Evolutionary conservation across 2,888 invertebrate species (phyloP), one percentile per base, ranked within the genome.

Genomic region (Polyploca ridens): DNA sequence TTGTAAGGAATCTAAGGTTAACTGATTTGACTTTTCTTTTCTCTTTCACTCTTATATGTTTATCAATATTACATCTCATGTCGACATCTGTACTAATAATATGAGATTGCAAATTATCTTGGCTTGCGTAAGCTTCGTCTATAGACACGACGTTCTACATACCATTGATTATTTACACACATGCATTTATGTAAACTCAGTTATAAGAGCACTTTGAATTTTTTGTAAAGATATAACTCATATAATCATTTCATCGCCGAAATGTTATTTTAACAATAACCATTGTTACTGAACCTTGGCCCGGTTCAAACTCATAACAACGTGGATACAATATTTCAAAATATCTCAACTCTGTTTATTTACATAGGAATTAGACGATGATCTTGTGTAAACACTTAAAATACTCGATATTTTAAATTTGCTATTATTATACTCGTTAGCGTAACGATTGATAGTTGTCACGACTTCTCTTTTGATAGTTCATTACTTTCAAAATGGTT

Each of bases 231-330:
- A 62, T 63, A 66, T 67, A 67, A 64, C 64, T 16, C 59, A 35
- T 38, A 38, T 38, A 16, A 60, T 70, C 79, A 78, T 85, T 81
- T 82, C 78, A 82, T 81, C 78, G 83, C 73, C 77, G 73, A 84
- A 87, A 83, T 86, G 84, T 84, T 86, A 80, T 82, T 79, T 78
- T 83, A 87, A 90, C 86, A 85, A 82, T 84, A 82, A 78, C 84
- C 83, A 88, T 89, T 90, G 87, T 89, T 85, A 76, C 75, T 75
- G 71, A 86, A 75, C 91, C 92, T 91, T 92, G 92, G 84, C 87
- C 88, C 73, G 78, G 77, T 85, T 86, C 70, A 65, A 73, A 67
- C 63, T 72, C 69, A 69, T 78, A 81, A 70, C 75, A 74, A 78
- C 16, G 63, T 67, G 77, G 76, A 76, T 66, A 73, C 70, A 69